Evolutionary conservation across 2,888 invertebrate genomes (phyloP).

Genomic region (Ferrisia virgata): DNA sequence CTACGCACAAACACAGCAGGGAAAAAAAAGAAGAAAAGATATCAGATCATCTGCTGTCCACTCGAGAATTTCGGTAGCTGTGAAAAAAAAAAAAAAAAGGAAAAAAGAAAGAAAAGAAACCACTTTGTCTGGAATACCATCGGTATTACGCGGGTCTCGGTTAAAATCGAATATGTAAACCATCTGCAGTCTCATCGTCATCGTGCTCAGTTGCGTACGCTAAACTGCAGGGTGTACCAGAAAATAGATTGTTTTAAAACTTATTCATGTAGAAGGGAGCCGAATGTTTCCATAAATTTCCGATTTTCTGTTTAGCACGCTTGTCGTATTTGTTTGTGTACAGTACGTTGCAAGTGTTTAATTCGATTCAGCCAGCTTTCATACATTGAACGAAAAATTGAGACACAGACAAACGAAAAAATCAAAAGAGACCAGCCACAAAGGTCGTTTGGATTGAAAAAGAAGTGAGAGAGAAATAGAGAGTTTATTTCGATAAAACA

Average conservation of each 20-base stretch:
- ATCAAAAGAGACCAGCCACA: background rate
- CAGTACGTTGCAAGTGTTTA: background rate
- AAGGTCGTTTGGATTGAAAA: background rate
- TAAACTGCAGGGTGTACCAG: constrained; percentile 2
- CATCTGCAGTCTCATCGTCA: background rate
- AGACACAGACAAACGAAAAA: background rate
- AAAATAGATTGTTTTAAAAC: constrained; percentile 2
- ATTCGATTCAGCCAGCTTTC: background rate
- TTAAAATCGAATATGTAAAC: constrained; percentile 16
- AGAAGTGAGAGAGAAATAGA: background rate
- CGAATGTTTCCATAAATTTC: constrained; percentile 1
- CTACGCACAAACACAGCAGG: background rate
- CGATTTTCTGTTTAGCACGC: background rate
- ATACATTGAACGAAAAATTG: background rate
- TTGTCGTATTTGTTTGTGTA: background rate
- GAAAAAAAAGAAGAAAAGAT: background rate
- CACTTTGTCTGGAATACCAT: background rate
- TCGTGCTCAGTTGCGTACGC: background rate
- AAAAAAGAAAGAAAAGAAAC: too few species aligned
- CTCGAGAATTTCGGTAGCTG: constrained; percentile 8
- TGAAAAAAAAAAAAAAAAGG: background rate
- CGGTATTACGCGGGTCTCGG: background rate
- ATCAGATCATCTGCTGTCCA: background rate
- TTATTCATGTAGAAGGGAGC: constrained; percentile 1
- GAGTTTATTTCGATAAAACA: background rate